These are phyloP conservation scores for Ginglymostoma cirratum DNA, from an alignment of 2,113 vertebrate species.

Conservation along the genomic window DNA sequence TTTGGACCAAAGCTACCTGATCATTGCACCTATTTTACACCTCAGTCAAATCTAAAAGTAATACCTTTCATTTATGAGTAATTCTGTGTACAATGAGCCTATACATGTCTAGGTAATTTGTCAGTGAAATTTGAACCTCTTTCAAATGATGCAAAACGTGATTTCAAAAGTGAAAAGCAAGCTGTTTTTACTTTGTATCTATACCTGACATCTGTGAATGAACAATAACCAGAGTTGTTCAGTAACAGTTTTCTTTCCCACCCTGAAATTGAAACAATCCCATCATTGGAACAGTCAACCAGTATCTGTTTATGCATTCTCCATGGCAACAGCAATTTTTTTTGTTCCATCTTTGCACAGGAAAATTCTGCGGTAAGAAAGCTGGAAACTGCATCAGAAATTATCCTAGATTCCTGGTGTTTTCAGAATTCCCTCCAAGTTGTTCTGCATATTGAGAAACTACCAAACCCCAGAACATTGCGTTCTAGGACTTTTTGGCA, in stretches of 20 bases:
- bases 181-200: neutral
- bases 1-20: neutral
- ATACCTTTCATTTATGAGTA: neutral
- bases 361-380: neutral
- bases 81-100: neutral
- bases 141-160: neutral
- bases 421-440: neutral
- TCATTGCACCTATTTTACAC: neutral
- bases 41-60: neutral
- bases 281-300: neutral
- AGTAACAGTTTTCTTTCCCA: slow-evolving; percentile 5
- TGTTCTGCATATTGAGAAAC: neutral
- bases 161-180: neutral
- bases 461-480: neutral
- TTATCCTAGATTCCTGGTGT: neutral
- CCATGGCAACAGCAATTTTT: neutral
- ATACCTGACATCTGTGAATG: neutral
- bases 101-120: neutral
- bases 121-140: neutral
- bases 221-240: neutral
- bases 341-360: neutral
- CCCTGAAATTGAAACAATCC: neutral
- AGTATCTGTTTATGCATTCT: neutral
- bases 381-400: neutral
- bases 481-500: neutral